Conservation (phyloP, 2,888 invertebrate species). For the Cephus pygmeus region DNA sequence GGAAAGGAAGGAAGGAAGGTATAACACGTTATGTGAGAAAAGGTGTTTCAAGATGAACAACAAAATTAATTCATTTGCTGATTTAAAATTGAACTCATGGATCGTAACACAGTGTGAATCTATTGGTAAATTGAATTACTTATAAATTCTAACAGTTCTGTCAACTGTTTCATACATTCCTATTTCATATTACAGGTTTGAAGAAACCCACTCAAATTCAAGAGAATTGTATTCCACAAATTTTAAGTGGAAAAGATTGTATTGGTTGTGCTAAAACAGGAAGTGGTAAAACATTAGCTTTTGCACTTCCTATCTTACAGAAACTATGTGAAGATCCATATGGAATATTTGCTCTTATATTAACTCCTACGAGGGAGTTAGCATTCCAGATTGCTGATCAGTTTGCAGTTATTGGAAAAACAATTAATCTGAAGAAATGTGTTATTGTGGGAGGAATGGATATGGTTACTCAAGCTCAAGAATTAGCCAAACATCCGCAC, state of each 20-base stretch:
- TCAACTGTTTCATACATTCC: constrained; percentile 7
- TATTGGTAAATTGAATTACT: constrained; percentile 70
- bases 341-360: constrained; percentile 92
- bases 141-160: constrained; percentile 10
- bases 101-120: constrained; percentile 76
- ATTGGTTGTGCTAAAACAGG: constrained; percentile 98
- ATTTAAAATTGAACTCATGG: constrained; percentile 79
- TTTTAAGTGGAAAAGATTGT: constrained; percentile 85
- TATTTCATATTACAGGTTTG: constrained; percentile 70
- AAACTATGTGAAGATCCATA: constrained; percentile 93
- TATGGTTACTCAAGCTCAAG: constrained; percentile 88
- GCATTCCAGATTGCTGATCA: constrained; percentile 97
- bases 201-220: constrained; percentile 86
- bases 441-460: constrained; percentile 96
- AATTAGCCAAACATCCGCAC: constrained; percentile 87
- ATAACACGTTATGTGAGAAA: no score
- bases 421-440: constrained; percentile 83
- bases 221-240: constrained; percentile 81
- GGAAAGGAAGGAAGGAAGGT: no score
- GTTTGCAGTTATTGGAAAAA: constrained; percentile 90
- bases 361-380: constrained; percentile 95
- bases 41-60: constrained; percentile 21
- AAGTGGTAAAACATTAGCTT: constrained; percentile 97
- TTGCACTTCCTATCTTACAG: constrained; percentile 94
- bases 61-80: constrained; percentile 67